Percentiles rank a stretch among this genome's conserved stretches.
phyloP scores from a whole-genome alignment of 1,140 invertebrate genomes.

The Patella vulgata region DNA sequence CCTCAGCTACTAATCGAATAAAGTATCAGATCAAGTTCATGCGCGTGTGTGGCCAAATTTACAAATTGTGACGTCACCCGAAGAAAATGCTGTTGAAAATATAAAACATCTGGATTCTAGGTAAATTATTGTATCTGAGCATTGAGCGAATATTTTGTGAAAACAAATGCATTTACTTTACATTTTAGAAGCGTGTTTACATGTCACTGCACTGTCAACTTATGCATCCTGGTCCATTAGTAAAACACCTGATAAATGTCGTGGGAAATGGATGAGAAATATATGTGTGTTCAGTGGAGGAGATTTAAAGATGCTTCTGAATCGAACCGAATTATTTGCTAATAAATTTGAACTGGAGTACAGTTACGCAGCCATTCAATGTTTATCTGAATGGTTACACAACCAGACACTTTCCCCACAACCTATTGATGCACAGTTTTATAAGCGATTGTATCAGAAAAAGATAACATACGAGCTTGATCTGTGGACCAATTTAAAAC shows the following conservation, averaged over 20 bases:
- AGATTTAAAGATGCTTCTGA: constrained; percentile 47
- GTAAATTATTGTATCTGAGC: no score
- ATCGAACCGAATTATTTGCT: constrained; percentile 52
- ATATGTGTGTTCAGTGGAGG: constrained; percentile 58
- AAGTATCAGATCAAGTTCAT: no score
- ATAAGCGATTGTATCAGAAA: no score
- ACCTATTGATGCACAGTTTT: constrained; percentile 37
- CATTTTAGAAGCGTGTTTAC: constrained; percentile 41
- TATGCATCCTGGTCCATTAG: constrained; percentile 44
- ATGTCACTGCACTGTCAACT: constrained; percentile 50
- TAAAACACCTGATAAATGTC: constrained; percentile 31
- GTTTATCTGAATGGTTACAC: constrained; percentile 54
- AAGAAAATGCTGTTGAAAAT: no score
- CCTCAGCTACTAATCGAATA: no score
- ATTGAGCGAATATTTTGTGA: no score
- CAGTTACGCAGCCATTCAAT: constrained; percentile 55
- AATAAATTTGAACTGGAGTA: constrained; percentile 60
- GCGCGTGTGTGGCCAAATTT: no score
- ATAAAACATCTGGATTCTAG: no score
- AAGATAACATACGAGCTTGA: no score
- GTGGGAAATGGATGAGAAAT: constrained; percentile 40
- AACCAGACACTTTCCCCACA: constrained; percentile 31
- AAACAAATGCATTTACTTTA: no score
- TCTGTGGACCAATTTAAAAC: no score
- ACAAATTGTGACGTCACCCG: no score